These are phyloP conservation scores for Pogona vitticeps DNA, from an alignment of 2,113 vertebrate genomes.

Conservation along the genomic window DNA sequence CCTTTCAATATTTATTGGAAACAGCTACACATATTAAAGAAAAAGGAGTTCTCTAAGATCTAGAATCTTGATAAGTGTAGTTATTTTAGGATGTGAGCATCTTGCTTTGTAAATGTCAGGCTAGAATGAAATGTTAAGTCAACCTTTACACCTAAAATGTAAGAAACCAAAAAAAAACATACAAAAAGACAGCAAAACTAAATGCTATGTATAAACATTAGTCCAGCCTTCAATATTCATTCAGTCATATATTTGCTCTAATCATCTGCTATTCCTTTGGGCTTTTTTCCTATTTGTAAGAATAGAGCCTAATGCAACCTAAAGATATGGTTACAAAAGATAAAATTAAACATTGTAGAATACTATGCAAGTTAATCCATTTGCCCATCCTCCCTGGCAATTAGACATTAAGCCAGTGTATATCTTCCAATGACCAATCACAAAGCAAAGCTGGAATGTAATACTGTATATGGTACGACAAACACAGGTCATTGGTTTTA, in stretches of 20 bases:
- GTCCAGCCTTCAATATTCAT: background rate
- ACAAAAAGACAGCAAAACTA: constrained; percentile 7
- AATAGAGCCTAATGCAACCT: background rate
- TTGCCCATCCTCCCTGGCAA: too few relatives aligned
- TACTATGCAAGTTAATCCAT: too few relatives aligned
- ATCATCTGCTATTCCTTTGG: background rate
- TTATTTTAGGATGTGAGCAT: background rate
- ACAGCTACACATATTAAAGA: background rate
- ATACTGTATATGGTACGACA: too few relatives aligned
- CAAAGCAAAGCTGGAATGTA: too few relatives aligned
- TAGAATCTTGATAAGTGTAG: background rate
- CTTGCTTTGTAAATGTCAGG: background rate
- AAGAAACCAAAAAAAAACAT: background rate
- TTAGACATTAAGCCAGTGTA: too few relatives aligned
- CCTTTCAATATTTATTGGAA: background rate
- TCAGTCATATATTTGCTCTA: background rate
- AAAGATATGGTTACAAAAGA: too few relatives aligned
- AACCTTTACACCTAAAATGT: background rate
- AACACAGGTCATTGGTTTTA: too few relatives aligned
- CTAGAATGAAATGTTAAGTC: constrained; percentile 2
- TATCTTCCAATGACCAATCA: too few relatives aligned
- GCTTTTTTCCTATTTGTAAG: background rate
- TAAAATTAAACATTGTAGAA: too few relatives aligned
- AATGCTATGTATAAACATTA: background rate
- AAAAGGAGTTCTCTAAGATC: background rate